phyloP scores from a whole-genome alignment of 1,140 invertebrate species.

The Harpegnathos saltator region DNA sequence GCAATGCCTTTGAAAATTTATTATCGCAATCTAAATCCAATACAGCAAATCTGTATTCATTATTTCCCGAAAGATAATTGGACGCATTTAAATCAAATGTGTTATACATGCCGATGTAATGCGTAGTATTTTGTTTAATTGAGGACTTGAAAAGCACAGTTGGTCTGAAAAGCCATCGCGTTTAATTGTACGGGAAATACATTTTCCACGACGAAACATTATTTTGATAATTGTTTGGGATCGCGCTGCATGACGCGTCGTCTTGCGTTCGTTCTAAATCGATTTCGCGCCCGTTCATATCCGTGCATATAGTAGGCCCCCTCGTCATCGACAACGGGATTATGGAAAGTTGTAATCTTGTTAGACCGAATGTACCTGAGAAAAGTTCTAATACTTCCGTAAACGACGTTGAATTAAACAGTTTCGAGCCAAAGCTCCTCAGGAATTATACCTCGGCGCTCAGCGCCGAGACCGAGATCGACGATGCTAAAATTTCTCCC shows the following conservation, averaged over 20 bases:
- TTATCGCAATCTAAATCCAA: slow-evolving; percentile 1
- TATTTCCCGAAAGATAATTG: slow-evolving; percentile 39
- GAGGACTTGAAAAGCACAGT: no score
- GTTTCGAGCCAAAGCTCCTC: slow-evolving; percentile 53
- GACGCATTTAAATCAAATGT: slow-evolving; percentile 41
- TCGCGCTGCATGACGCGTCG: background rate
- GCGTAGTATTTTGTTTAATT: background rate
- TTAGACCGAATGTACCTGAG: slow-evolving; percentile 58
- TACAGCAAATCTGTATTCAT: slow-evolving; percentile 33
- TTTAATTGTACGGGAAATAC: no score
- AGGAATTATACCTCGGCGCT: slow-evolving; percentile 58
- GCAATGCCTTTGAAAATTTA: slow-evolving; percentile 12
- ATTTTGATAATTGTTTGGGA: slow-evolving; percentile 4
- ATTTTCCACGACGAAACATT: background rate
- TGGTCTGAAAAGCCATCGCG: no score
- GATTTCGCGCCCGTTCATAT: slow-evolving; percentile 29
- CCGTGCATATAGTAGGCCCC: slow-evolving; percentile 30
- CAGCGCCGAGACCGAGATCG: slow-evolving; percentile 42
- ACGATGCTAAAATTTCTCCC: slow-evolving; percentile 57
- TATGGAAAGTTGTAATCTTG: slow-evolving; percentile 61
- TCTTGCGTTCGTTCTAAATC: background rate
- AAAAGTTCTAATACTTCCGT: slow-evolving; percentile 63
- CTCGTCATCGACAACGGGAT: slow-evolving; percentile 60
- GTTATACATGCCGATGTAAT: background rate
- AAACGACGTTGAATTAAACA: slow-evolving; percentile 62